Percentiles rank a stretch among this genome's conserved stretches.
These are phyloP conservation scores for Pycnonotus jocosus DNA, from an alignment of 2,113 vertebrate genomes.

Conservation along the genomic window DNA sequence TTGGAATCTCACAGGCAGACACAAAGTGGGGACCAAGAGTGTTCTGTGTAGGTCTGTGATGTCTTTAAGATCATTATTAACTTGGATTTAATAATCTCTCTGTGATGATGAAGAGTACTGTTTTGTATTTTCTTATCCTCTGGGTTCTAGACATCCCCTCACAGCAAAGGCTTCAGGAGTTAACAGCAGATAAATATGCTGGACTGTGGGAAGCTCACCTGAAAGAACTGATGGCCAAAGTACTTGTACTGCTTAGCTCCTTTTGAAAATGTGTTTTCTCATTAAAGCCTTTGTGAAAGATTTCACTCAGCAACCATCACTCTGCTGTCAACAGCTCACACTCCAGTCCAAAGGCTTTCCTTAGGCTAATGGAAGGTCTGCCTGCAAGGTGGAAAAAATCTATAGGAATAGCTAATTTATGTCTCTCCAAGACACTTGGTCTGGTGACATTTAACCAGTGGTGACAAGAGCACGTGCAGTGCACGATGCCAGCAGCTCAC, in stretches of 20 bases:
- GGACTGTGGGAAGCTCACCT: background rate
- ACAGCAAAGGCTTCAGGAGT: background rate
- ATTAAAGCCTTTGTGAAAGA: background rate
- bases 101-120: background rate
- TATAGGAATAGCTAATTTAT: background rate
- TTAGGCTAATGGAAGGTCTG: background rate
- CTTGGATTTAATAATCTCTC: background rate
- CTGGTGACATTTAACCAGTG: rapidly evolving
- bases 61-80: background rate
- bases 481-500: rapidly evolving
- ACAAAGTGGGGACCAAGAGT: background rate
- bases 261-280: background rate
- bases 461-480: background rate
- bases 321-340: background rate
- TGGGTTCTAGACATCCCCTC: background rate
- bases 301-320: background rate
- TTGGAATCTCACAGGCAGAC: background rate
- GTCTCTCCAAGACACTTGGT: background rate
- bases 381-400: background rate
- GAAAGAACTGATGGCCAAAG: background rate
- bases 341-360: background rate
- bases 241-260: background rate
- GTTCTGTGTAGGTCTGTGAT: background rate
- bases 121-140: background rate
- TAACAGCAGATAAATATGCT: background rate